Percentiles rank a stretch among this genome's conserved stretches.
phyloP scores from a whole-genome alignment of 2,113 vertebrate species.

The Nycticorax nycticorax region DNA sequence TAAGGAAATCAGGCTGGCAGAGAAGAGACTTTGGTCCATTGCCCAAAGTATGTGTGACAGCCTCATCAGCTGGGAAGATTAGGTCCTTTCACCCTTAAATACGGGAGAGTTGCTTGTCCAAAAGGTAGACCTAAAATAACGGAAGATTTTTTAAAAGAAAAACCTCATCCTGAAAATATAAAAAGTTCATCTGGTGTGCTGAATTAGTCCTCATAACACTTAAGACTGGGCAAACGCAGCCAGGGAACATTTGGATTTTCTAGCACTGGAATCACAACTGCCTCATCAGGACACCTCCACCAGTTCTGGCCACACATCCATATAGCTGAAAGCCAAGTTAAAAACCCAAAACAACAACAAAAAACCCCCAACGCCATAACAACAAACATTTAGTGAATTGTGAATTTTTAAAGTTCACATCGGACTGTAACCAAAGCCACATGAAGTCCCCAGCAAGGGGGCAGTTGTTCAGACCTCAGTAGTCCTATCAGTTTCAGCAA shows the following conservation, averaged over 20 bases:
- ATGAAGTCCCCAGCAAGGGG: neutral
- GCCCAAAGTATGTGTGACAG: neutral
- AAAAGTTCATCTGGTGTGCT: neutral
- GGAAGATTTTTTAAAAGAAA: too few species aligned
- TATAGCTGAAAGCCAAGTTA: neutral
- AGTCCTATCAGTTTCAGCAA: neutral
- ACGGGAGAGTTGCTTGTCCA: neutral
- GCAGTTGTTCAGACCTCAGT: neutral
- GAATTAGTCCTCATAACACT: neutral
- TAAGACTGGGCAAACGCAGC: neutral
- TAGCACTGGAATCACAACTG: neutral
- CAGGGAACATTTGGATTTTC: neutral
- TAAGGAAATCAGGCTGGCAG: neutral
- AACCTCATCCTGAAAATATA: neutral
- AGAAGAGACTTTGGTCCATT: neutral
- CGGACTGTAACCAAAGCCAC: neutral
- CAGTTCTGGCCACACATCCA: neutral
- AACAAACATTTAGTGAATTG: neutral
- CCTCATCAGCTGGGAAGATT: neutral
- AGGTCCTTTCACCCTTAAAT: neutral
- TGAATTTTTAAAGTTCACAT: neutral
- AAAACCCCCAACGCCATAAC: fast-evolving
- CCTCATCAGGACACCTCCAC: neutral
- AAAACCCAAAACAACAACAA: neutral
- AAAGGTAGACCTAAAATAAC: neutral